A percentile compares a stretch with the other conserved stretches of the same genome.
phyloP scores from a whole-genome alignment of 2,797 vertebrate species.

The Meriones psammophilus region DNA sequence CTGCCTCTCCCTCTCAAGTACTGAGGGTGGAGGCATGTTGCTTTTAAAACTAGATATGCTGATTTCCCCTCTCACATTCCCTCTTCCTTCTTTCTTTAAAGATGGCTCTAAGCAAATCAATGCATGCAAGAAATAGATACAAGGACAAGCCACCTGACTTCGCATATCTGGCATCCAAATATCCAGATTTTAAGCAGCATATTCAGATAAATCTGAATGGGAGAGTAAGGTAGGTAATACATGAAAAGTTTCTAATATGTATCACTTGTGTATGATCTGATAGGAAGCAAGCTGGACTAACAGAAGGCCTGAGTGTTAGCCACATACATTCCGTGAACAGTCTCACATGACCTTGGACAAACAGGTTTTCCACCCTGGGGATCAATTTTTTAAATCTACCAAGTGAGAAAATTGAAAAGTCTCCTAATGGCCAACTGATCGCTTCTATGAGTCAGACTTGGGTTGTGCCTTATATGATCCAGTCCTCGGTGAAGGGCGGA shows the following conservation, averaged over 20 bases:
- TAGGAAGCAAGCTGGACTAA: not conserved
- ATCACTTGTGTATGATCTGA: conserved; percentile 28
- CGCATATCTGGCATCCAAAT: conserved; percentile 93
- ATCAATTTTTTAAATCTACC: not conserved
- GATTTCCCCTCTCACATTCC: not conserved
- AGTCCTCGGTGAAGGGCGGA: conserved; percentile 8
- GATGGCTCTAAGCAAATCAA: conserved; percentile 95
- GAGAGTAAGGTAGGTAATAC: conserved; percentile 91
- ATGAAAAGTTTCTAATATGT: conserved; percentile 46
- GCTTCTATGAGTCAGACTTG: not conserved
- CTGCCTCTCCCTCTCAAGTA: not conserved
- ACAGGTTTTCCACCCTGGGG: not conserved
- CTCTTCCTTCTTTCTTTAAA: conserved; percentile 4
- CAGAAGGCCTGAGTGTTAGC: conserved; percentile 25
- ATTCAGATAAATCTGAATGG: conserved; percentile 92
- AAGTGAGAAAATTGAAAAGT: not conserved
- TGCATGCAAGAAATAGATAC: conserved; percentile 95
- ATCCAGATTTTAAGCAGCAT: conserved; percentile 94
- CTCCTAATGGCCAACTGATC: not conserved
- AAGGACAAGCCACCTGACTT: conserved; percentile 96
- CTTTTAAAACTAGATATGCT: conserved; percentile 64
- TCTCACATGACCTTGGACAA: conserved; percentile 22
- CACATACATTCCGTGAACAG: conserved; percentile 38
- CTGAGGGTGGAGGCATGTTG: not conserved
- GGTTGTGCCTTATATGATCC: not conserved